Evolutionary conservation across 2,888 invertebrate species (phyloP), one percentile per base, ranked within the genome.

Genomic region (Hartigia nigra): DNA sequence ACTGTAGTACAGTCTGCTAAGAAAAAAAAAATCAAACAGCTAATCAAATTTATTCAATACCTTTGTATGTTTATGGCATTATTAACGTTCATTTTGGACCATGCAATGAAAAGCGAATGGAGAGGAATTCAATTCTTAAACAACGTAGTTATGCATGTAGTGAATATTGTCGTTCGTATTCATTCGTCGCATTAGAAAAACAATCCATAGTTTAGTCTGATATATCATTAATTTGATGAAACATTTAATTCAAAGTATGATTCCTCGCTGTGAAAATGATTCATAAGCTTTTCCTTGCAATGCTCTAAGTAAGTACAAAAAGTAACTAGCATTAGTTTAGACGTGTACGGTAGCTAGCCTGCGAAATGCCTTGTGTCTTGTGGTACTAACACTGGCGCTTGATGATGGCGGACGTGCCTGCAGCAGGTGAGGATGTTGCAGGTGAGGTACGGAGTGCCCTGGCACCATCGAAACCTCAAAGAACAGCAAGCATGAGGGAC

Each of bases 401-500:
- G 89, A 90, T 88, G 87, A 89, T 90, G 90, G 89, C 90, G 87
- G 87, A 87, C 88, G 87, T 90, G 90, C 90, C 88, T 91, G 91
- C 91, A 91, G 91, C 91, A 89, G 89, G 91, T 91, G 91, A 91
- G 91, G 90, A 90, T 91, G 91, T 92, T 90, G 91, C 91, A 95
- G 96, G 97, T 91, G 97, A 97, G 93, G 96, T 96, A 85, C 93
- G 97, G 90, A 96, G 96, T 89, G 94, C 95, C 79, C 94, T 97
- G 86, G 95, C 96, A 77, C 96, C 96, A 23, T 94, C 96, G 79
- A 97, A 97, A 91, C 97, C 97, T 31, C 96, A 97, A 91, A 93
- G 97, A 82, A 96, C 96, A 31, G 96, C 97, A 74, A 97, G 97
- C 90, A 96, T 97, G 95, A 93, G 97, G 85, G 97, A 96, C 91